Evolutionary conservation across 2,888 invertebrate species (phyloP), one percentile per base, ranked within the genome.

Genomic region (Fragum fragum): DNA sequence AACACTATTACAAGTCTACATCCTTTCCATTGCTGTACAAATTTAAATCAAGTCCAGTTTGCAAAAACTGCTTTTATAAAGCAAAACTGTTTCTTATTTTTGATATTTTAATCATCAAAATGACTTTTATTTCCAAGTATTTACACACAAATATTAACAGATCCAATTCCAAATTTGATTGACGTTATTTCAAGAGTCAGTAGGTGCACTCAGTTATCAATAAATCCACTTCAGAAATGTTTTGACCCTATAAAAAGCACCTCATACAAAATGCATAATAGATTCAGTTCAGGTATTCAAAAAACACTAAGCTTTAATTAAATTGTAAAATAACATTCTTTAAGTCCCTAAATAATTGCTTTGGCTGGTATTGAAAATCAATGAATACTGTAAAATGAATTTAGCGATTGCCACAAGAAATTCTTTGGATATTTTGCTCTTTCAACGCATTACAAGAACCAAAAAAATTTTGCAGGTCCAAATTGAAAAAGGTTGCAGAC

Each of bases 221-320:
- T 47, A 47, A 47, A 9, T 47, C 47, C n/a, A 18, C 47, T 47
- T 47, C 47, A 47, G 18, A 47, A 47, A 47, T 47, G 47, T n/a
- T 47, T 47, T 47, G 47, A 47, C 47, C 47, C 47, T 47, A 16
- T 47, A 47, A 47, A 18, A 47, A 47, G 47, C 47, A 9, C 47
- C 47, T 47, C 47, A 47, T 47, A 18, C 47, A 47, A 47, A 47
- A 47, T 47, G 47, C 47, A 47, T 47, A 47, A 47, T 47, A 47
- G 47, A 47, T 47, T 47, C 47, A 47, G 47, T 47, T 47, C 5
- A 47, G 47, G 47, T 47, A 47, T 47, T 47, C 47, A 47, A 47
- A 36, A 47, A 47, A 47, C 47, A 47, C 47, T 47, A 47, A 47
- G 47, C 47, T 47, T 47, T 47, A 47, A 47, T 47, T 47, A 47